phyloP scores from a whole-genome alignment of 30 jellyfish, hydroid and myxozoan species.

The Hydractinia echinata region DNA sequence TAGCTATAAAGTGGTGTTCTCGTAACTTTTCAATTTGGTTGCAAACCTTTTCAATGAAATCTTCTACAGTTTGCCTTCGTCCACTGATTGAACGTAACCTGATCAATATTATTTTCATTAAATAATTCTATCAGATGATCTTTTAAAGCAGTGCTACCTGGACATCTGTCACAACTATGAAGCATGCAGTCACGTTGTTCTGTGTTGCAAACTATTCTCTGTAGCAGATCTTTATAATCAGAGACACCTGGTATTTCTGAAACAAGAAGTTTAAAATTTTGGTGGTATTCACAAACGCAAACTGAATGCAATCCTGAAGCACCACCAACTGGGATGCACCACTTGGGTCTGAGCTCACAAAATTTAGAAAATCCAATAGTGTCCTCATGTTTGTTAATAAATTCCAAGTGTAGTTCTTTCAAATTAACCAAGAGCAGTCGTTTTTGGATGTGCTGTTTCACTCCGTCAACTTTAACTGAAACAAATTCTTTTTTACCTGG shows the following conservation, averaged over 20 bases:
- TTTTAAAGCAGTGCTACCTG: no score
- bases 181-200: slow-evolving; percentile 10
- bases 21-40: no score
- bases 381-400: no score
- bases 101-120: no score
- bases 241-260: slow-evolving; percentile 8
- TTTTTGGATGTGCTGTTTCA: slow-evolving; percentile 4
- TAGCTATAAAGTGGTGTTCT: no score
- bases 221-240: slow-evolving; percentile 7
- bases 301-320: slow-evolving; percentile 27
- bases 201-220: slow-evolving; percentile 14
- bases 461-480: slow-evolving; percentile 13
- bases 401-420: slow-evolving; percentile 20
- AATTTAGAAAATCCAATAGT: no score
- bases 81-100: no score
- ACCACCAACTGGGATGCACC: background rate
- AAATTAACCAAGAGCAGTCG: slow-evolving; percentile 1
- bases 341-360: no score
- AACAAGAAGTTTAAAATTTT: slow-evolving; percentile 22
- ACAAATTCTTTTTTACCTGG: no score
- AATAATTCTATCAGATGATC: no score
- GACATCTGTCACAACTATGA: slow-evolving; percentile 1
- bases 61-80: no score
- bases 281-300: slow-evolving; percentile 19
- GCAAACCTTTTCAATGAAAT: no score